Percentiles rank a stretch among this genome's conserved stretches.
phyloP scores from a whole-genome alignment of 2,888 invertebrate genomes.

The Xestia sexstrigata region DNA sequence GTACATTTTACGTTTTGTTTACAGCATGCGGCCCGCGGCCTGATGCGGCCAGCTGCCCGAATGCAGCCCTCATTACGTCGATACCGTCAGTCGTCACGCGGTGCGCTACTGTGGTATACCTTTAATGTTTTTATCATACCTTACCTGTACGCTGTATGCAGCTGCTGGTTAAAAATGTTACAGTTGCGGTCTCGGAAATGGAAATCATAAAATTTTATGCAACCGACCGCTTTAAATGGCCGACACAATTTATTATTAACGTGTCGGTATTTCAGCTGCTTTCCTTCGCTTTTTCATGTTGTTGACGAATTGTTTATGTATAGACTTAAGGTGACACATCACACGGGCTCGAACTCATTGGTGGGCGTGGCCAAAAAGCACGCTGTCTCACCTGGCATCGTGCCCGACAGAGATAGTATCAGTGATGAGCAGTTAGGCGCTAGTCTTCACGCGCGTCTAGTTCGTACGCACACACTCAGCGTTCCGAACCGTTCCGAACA shows the following conservation, averaged over 20 bases:
- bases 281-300: constrained; percentile 47
- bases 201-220: constrained; percentile 57
- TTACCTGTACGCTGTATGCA: constrained; percentile 45
- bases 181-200: constrained; percentile 49
- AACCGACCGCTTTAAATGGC: constrained; percentile 40
- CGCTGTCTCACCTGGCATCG: no score
- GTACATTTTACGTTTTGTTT: constrained; percentile 57
- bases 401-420: no score
- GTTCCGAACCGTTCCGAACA: no score
- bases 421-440: no score
- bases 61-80: constrained; percentile 52
- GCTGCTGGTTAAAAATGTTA: constrained; percentile 51
- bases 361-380: no score
- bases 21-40: constrained; percentile 29
- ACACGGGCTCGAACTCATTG: no score
- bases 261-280: constrained; percentile 47
- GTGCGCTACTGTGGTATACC: constrained; percentile 56
- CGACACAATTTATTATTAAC: constrained; percentile 56
- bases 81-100: constrained; percentile 57
- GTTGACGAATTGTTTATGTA: constrained; percentile 49
- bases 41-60: constrained; percentile 34
- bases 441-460: no score
- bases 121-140: constrained; percentile 60
- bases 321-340: no score
- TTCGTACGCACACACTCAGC: no score